Percentiles rank a stretch among this genome's conserved stretches.
These are phyloP conservation scores for Rhadina sibilatrix DNA, from an alignment of 2,113 vertebrate genomes.

Conservation along the genomic window DNA sequence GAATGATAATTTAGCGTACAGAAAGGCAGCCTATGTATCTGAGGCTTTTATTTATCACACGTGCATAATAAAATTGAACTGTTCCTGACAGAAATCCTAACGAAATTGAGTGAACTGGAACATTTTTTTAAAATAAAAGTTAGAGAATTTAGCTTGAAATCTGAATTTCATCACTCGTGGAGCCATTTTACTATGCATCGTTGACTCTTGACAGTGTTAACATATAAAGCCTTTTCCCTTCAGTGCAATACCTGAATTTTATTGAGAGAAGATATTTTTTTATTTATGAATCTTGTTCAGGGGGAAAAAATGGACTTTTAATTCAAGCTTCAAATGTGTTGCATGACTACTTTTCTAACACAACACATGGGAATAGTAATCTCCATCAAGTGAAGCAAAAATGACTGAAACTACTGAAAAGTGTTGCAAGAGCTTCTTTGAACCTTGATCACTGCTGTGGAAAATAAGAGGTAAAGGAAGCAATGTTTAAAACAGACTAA, in stretches of 20 bases:
- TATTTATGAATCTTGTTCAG: conserved; percentile 58
- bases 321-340: conserved; percentile 28
- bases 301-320: conserved; percentile 32
- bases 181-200: not conserved
- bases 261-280: conserved; percentile 32
- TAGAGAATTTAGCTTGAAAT: not conserved
- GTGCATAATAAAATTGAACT: not conserved
- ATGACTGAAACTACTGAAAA: conserved; percentile 14
- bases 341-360: conserved; percentile 48
- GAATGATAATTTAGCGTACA: not conserved
- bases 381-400: conserved; percentile 43
- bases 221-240: conserved; percentile 6
- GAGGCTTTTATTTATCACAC: not conserved
- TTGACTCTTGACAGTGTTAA: not conserved
- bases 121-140: not conserved
- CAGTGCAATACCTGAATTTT: conserved; percentile 11
- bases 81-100: not conserved
- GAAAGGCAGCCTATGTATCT: not conserved
- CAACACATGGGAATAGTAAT: conserved; percentile 36
- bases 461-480: not conserved
- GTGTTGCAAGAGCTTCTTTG: not conserved
- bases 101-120: not conserved
- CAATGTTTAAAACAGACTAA: not conserved
- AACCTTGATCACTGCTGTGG: not conserved
- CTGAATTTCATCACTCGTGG: not conserved